Evolutionary conservation across 2,113 vertebrate species (phyloP), one percentile per base, ranked within the genome.

Genomic region (Oxyruncus cristatus): DNA sequence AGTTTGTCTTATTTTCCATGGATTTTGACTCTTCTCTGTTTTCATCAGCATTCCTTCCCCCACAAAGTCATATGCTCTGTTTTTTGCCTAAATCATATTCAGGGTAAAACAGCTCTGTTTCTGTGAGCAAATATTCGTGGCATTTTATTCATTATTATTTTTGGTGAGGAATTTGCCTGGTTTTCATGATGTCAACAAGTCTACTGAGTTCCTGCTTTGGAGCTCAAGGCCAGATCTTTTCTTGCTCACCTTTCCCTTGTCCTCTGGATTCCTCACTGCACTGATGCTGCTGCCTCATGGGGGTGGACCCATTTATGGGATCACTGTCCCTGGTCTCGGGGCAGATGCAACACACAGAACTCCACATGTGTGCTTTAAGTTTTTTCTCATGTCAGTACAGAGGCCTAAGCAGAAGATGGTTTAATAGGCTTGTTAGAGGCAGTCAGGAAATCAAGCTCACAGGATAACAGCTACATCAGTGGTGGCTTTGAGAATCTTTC

Each of bases 71-170:
- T 72, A 52, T 81, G 95, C 85, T 96, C 65, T 58, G 1, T 77
- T 81, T 71, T 88, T 86, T 88, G 61, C 73, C 68, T 96, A 81
- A 75, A 77, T 95, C 61, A 20, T 41, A 93, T 84, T 84, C 93
- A 71, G 85, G 32, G 52, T 75, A 78, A 92, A 95, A 85, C 95
- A 95, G 80, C 86, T 75, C 65, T 44, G 77, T 78, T 94, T 85
- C 88, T 95, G 90, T 88, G n/a, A 93, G 79, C 82, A 95, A 96
- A 84, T 93, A 96, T 95, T 85, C 2, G 0, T 61, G 92, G 86
- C 61, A 95, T 95, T 96, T 96, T 87, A 93, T 93, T 93, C 74
- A 85, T 89, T 71, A 41, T 95, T 89, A 84, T 92, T 89, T 93
- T 71, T 61, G 37, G 61, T 75, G 92, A 92, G 86, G 92, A 96